Percentiles rank a stretch among this genome's conserved stretches.
These are phyloP conservation scores for Lipophrys pholis DNA, from an alignment of 2,113 vertebrate genomes.

Conservation along the genomic window DNA sequence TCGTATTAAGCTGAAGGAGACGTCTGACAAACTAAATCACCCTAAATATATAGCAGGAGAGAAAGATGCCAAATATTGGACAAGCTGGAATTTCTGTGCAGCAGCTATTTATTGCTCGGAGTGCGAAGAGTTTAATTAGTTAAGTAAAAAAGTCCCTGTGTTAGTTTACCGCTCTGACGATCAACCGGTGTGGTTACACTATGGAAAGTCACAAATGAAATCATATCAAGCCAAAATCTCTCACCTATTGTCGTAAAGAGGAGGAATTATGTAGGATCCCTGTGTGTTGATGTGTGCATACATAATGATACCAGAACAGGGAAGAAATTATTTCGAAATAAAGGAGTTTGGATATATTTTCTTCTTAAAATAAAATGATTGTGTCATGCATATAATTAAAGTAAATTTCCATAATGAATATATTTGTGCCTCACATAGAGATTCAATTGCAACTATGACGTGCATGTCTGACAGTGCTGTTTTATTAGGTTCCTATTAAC, in stretches of 20 bases:
- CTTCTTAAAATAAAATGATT: no score
- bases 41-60: conserved; percentile 35
- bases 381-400: no score
- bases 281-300: not conserved
- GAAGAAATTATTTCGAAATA: not conserved
- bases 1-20: conserved; percentile 65
- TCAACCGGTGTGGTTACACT: conserved; percentile 1
- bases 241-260: not conserved
- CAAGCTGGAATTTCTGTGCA: conserved; percentile 26
- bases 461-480: no score
- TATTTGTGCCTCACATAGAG: no score
- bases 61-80: conserved; percentile 50
- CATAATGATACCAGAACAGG: not conserved
- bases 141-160: conserved; percentile 31
- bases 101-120: conserved; percentile 16
- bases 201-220: not conserved
- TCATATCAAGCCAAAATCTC: conserved; percentile 5
- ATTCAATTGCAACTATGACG: no score
- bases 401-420: no score
- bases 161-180: conserved; percentile 4
- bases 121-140: conserved; percentile 53
- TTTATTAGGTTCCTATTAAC: no score
- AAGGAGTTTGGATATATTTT: no score
- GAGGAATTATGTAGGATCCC: not conserved
- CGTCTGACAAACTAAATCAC: conserved; percentile 63